Percentiles rank a stretch among this genome's conserved stretches.
Conservation (phyloP, 2,113 vertebrate genomes). For the Ornithorhynchus anatinus region DNA sequence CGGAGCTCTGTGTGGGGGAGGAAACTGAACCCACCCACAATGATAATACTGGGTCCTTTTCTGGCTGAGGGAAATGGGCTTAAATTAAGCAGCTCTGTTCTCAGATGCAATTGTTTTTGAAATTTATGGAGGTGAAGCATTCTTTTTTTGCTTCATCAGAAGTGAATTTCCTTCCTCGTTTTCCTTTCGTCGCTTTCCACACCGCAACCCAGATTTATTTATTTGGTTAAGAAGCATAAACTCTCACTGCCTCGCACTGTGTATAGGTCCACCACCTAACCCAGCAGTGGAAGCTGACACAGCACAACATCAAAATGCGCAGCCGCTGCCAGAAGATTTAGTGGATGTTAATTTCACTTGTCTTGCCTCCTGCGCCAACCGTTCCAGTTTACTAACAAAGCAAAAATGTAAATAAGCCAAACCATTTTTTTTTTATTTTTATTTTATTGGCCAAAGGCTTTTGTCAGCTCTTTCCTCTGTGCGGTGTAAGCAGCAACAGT, state of each 20-base stretch:
- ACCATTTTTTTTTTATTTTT: slow-evolving; percentile 41
- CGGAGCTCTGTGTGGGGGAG: background rate
- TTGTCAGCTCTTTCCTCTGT: slow-evolving; percentile 69
- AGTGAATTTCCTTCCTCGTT: slow-evolving; percentile 17
- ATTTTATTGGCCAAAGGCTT: slow-evolving; percentile 62
- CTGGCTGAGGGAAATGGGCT: background rate
- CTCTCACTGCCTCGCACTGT: slow-evolving; percentile 13
- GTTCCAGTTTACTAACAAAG: slow-evolving; percentile 74
- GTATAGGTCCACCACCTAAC: slow-evolving; percentile 43
- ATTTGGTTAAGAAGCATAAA: background rate
- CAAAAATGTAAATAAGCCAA: slow-evolving; percentile 75
- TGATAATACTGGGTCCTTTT: background rate
- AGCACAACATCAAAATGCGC: slow-evolving; percentile 56
- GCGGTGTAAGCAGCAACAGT: slow-evolving; percentile 49
- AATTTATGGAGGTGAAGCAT: slow-evolving; percentile 2
- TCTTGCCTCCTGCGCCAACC: slow-evolving; percentile 48
- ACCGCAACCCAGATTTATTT: background rate
- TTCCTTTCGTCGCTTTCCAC: slow-evolving; percentile 12
- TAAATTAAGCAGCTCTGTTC: background rate
- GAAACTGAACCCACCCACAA: background rate
- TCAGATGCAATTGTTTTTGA: background rate
- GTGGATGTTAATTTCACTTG: slow-evolving; percentile 60
- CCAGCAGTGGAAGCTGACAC: slow-evolving; percentile 56
- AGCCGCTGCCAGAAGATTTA: slow-evolving; percentile 59
- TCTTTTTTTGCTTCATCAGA: slow-evolving; percentile 32